Percentiles rank a stretch among this genome's conserved stretches.
These are phyloP conservation scores for Anolis apletophallus DNA, from an alignment of 2,797 vertebrate species.

Conservation along the genomic window DNA sequence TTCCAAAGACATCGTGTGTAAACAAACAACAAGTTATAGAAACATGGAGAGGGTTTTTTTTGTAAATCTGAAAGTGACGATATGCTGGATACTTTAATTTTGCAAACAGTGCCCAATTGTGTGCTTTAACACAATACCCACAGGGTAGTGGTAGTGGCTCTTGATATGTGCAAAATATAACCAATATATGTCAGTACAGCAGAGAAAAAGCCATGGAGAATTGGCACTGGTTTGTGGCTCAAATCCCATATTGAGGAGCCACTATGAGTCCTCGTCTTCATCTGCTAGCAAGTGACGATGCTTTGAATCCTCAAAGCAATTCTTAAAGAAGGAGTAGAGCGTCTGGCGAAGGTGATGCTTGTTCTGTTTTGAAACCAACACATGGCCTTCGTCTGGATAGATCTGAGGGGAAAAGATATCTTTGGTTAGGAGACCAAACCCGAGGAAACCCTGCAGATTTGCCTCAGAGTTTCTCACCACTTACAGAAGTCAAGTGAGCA, in stretches of 20 bases:
- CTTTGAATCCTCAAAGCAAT: conserved; percentile 78
- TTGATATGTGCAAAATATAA: not conserved
- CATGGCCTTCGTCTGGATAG: conserved; percentile 86
- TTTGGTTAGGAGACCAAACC: conserved; percentile 10
- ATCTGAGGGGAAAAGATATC: conserved; percentile 82
- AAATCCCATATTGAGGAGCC: not conserved
- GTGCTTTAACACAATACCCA: conserved; percentile 8
- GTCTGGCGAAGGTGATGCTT: conserved; percentile 80
- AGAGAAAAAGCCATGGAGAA: not conserved
- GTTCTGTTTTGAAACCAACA: conserved; percentile 77
- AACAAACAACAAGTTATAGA: not conserved
- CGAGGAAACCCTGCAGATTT: not conserved
- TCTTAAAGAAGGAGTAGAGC: conserved; percentile 81
- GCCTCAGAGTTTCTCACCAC: not conserved
- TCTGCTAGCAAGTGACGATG: conserved; percentile 62
- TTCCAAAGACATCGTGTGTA: not conserved
- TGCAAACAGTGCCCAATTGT: not conserved
- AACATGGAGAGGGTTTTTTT: not conserved
- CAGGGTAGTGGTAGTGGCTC: no score
- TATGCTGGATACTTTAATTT: not conserved
- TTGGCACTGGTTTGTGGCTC: not conserved
- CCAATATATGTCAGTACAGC: no score
- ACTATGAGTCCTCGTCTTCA: conserved; percentile 67
- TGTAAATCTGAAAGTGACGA: not conserved
- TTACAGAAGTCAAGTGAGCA: no score